These are phyloP conservation scores for Aramus guarauna DNA, from an alignment of 2,113 vertebrate genomes.

Conservation along the genomic window DNA sequence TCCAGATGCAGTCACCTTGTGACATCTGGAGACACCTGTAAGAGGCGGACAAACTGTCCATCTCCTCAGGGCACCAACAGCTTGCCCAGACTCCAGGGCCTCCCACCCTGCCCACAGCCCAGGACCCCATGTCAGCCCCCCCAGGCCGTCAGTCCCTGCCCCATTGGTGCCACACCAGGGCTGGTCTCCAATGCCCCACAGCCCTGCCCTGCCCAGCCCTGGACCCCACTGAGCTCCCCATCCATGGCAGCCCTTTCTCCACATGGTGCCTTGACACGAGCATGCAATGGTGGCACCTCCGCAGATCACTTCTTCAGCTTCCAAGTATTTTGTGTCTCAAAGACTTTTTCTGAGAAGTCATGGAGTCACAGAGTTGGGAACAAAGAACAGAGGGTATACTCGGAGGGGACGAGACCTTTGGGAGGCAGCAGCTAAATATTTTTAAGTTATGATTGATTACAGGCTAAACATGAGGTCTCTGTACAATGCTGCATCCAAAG, in stretches of 20 bases:
- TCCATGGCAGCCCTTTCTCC: not conserved
- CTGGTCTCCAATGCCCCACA: not conserved
- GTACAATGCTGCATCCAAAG: not conserved
- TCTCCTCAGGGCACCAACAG: not conserved
- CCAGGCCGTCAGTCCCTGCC: not conserved
- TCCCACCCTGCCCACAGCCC: not conserved
- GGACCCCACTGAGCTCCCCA: fast-evolving
- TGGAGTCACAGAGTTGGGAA: not conserved
- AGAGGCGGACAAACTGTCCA: fast-evolving
- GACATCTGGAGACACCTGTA: not conserved
- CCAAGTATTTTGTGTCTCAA: not conserved
- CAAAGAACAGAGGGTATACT: slow-evolving; percentile 8
- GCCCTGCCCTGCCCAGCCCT: not conserved
- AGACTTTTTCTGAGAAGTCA: not conserved
- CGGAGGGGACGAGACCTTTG: not conserved
- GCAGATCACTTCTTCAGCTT: not conserved
- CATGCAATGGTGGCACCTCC: not conserved
- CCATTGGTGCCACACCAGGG: not conserved
- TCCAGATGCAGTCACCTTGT: not conserved
- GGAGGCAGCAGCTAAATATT: not conserved
- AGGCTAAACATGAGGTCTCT: not conserved
- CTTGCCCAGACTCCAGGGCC: not conserved
- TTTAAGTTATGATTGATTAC: slow-evolving; percentile 28
- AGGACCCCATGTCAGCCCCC: not conserved
- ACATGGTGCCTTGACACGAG: fast-evolving